Evolutionary conservation across 2,113 vertebrate genomes (phyloP).

Genomic region (Ageneiosus marmoratus): DNA sequence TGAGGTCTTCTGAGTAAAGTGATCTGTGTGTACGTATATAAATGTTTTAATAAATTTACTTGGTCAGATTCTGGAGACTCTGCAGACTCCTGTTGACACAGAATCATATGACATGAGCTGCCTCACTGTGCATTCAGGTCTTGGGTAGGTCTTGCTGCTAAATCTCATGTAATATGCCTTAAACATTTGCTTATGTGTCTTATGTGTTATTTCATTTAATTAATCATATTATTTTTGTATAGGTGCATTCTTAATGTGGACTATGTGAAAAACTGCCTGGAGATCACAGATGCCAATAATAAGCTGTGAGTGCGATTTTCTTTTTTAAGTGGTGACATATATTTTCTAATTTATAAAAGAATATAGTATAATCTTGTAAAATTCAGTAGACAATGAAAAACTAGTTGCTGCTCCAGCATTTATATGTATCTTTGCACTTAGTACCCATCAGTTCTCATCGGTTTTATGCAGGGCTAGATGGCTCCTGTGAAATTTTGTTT

Average conservation of each 20-base stretch:
- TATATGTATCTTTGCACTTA: neutral
- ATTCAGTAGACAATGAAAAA: neutral
- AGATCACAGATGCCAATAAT: slow-evolving; percentile 49
- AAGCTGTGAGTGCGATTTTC: slow-evolving; percentile 55
- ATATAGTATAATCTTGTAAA: neutral
- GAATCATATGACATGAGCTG: slow-evolving; percentile 54
- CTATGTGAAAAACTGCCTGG: slow-evolving; percentile 54
- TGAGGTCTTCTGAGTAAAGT: no score
- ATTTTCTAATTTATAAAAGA: neutral
- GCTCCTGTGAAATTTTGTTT: no score
- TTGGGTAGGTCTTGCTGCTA: slow-evolving; percentile 56
- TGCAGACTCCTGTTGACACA: slow-evolving; percentile 62
- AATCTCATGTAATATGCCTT: neutral
- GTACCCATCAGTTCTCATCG: no score
- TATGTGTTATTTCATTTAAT: no score
- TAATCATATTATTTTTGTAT: slow-evolving; percentile 8
- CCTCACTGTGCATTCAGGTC: slow-evolving; percentile 52
- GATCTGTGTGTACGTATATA: no score
- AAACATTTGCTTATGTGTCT: neutral
- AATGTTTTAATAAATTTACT: neutral
- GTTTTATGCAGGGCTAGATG: no score
- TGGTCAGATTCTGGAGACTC: slow-evolving; percentile 65
- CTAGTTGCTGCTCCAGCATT: neutral
- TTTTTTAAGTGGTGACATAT: neutral
- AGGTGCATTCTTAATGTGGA: slow-evolving; percentile 65